Base-by-base conservation (phyloP, 2,888 invertebrate species). In the Polietes domitor region DNA sequence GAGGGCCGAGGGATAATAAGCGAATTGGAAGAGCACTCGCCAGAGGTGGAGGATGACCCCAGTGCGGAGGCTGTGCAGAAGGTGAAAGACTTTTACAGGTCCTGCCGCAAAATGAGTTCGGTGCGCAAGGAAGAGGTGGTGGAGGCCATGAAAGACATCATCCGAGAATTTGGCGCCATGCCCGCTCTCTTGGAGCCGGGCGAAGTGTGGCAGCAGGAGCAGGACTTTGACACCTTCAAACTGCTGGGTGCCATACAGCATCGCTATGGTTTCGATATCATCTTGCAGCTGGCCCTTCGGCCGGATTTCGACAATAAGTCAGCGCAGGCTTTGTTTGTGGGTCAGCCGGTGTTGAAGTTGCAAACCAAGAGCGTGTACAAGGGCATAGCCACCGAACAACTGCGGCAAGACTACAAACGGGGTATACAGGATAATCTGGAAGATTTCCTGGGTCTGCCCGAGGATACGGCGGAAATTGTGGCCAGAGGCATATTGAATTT, bases 11-110 rank as follows among this genome's bases (percentile, higher is more conserved):
- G 80, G n/a, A 65, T n/a, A n/a, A n/a, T 87, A 12, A 37, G n/a
- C 32, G 89, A 89, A 24, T 85, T 86, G 4, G 53, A 73, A 4
- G 79, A 86, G 0, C 87, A 85, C n/a, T 65, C 81, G 2, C 83
- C 68, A 10, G 80, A 85, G 24, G 83, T 47, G 5, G 71, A 83
- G 24, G 77, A 73, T 10, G 82, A 75, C 19, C 2, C 80, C 6
- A 85, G 72, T 15, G 70, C 55, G 37, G 65, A 70, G 10, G 75
- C 85, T 3, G 63, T 87, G 24, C 70, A 85, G 1, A 88, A 87
- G 15, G 83, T 89, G 1, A 91, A 92, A 74, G 86, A 87, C n/a
- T 92, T 90, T 82, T 91, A 89, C 77, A 87, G 87, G 32, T 90
- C 91, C 1, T 91, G 91, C 24, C 82, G 88, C 50, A 85, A 87